Base-by-base conservation (phyloP, 1,140 invertebrate species). In the Orchestia grillus region DNA sequence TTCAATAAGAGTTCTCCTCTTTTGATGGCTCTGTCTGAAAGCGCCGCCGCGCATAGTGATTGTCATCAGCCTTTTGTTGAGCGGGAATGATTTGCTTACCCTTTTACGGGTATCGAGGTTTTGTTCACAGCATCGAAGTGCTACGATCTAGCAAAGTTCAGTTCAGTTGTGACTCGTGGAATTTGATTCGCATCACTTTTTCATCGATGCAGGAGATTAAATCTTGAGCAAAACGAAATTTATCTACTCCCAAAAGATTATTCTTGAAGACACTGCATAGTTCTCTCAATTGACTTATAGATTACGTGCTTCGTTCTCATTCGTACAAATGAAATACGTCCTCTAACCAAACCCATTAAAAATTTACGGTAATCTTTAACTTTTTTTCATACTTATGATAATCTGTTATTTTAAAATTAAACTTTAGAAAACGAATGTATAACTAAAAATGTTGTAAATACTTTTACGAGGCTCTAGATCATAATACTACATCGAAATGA, bases 1-100 rank as follows among this genome's bases (percentile, higher is more conserved):
- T 94, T 94, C 92, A 94, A 94, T 94, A 47, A 94, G 44, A 47
- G 92, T 45, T 94, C 44, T n/a, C 40, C n/a, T 47, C 92, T 47
- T 94, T 94, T 94, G 88, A 90, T 90, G 88, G 92, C 92, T 44
- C 28, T 77, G 62, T 77, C 62, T 77, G 62, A 77, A 77, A 77
- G 62, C 62, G 62, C 62, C 62, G 62, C 62, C 28, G 36, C 62
- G 62, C 62, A 77, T 77, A 77, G 62, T 77, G 62, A 77, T 77
- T 77, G 62, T 77, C 62, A 77, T 77, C 62, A 77, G 62, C 62
- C 62, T 77, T 77, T 77, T 77, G 62, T 77, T 77, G 62, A 77
- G 62, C 62, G 62, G 28, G 62, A 77, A 77, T 77, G 62, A 36
- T 77, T 77, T 77, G 28, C 62, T 23, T 77, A 28, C 28, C 28